phyloP scores from a whole-genome alignment of 2,797 vertebrate genomes.

The Sciurus carolinensis region DNA sequence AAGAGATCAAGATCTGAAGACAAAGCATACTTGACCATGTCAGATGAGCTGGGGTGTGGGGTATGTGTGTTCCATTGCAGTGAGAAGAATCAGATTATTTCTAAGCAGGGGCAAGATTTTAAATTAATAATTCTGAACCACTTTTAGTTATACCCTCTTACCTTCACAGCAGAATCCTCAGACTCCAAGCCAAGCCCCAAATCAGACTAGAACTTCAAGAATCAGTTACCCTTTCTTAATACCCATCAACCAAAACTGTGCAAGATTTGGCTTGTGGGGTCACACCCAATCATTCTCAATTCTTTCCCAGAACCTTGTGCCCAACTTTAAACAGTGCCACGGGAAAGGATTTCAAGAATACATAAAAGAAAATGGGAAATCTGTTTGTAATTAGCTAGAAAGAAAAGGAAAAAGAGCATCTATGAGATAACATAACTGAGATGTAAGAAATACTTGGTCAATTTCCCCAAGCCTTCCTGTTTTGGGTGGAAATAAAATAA shows the following conservation, averaged over 20 bases:
- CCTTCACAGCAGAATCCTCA: background rate
- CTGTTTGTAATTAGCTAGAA: background rate
- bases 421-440: background rate
- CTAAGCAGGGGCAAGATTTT: background rate
- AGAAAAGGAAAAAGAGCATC: constrained; percentile 23
- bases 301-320: constrained; percentile 31
- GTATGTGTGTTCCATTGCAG: background rate
- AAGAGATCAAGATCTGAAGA: background rate
- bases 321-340: background rate
- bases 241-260: background rate
- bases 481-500: constrained; percentile 24
- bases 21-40: background rate
- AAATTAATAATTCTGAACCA: background rate
- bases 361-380: constrained; percentile 10
- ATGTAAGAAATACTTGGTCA: background rate
- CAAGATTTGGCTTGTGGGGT: background rate
- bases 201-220: background rate
- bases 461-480: background rate
- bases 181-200: background rate
- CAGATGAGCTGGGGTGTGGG: background rate
- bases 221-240: constrained; percentile 32
- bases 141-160: constrained; percentile 16
- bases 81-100: background rate
- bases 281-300: background rate
- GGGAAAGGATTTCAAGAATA: background rate